phyloP scores from a whole-genome alignment of 2,797 vertebrate genomes.

The Tympanoctomys barrerae region DNA sequence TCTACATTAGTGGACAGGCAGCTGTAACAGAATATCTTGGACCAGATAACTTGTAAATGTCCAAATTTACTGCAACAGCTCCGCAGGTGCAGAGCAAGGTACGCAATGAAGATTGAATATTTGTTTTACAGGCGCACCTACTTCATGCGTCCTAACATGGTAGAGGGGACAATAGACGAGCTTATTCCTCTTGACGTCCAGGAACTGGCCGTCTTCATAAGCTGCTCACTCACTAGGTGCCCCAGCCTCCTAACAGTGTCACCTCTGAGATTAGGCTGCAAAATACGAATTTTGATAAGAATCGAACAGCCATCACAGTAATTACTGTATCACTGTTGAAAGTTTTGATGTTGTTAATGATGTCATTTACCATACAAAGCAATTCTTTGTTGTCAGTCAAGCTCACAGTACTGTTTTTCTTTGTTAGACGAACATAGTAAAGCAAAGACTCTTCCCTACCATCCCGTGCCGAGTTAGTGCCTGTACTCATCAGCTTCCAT shows the following conservation, averaged over 20 bases:
- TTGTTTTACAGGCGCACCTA: background rate
- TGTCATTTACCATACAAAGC: background rate
- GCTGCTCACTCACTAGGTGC: background rate
- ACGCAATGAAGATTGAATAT: background rate
- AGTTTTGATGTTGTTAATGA: background rate
- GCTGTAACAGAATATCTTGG: background rate
- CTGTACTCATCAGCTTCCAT: background rate
- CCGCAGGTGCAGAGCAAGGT: background rate
- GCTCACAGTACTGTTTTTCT: background rate
- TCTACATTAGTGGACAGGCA: background rate
- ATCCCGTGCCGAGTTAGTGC: background rate
- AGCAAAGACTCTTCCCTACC: background rate
- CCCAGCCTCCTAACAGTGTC: background rate
- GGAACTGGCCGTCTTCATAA: background rate
- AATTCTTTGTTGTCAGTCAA: background rate
- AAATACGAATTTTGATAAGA: background rate
- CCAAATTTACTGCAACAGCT: background rate
- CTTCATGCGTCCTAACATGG: background rate
- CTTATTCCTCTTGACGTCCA: background rate
- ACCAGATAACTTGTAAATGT: background rate
- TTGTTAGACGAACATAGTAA: background rate
- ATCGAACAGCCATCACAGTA: background rate
- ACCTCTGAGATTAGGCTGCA: background rate
- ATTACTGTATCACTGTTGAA: background rate
- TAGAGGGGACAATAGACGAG: background rate